Evolutionary conservation across 2,888 invertebrate species (phyloP).

Genomic region (Synanthedon formicaeformis): DNA sequence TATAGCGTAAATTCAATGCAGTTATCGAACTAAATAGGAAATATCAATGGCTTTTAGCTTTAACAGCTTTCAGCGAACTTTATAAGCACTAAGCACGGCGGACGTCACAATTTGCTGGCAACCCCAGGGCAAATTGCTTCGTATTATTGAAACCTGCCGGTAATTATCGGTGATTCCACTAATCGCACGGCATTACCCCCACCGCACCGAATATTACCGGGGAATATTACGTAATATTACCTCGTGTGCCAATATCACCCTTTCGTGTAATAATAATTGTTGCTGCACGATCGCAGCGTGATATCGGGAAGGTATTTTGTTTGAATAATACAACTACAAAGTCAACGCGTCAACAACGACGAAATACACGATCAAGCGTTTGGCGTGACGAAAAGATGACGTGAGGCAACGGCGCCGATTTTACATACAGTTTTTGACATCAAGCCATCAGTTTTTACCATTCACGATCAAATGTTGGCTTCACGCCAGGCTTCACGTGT

Average conservation of each 20-base stretch:
- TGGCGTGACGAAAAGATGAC: too few relatives aligned
- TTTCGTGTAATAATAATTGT: slow-evolving; percentile 10
- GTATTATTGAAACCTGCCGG: slow-evolving; percentile 19
- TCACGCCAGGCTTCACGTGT: too few relatives aligned
- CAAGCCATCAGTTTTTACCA: too few relatives aligned
- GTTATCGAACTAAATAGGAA: not conserved
- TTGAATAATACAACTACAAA: too few relatives aligned
- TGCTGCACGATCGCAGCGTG: not conserved
- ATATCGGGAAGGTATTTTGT: too few relatives aligned
- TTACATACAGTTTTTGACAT: too few relatives aligned
- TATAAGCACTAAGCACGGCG: slow-evolving; percentile 2
- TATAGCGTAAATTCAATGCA: not conserved
- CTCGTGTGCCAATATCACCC: slow-evolving; percentile 14
- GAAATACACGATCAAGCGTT: too few relatives aligned
- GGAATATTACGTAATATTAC: slow-evolving; percentile 6
- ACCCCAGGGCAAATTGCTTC: slow-evolving; percentile 5
- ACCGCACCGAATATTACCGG: slow-evolving; percentile 11
- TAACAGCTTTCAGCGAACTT: slow-evolving; percentile 1
- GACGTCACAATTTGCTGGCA: slow-evolving; percentile 1
- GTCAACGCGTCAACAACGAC: too few relatives aligned
- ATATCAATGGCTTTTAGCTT: slow-evolving; percentile 1
- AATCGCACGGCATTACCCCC: slow-evolving; percentile 17
- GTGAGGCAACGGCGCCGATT: too few relatives aligned
- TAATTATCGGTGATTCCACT: slow-evolving; percentile 26
- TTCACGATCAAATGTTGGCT: too few relatives aligned